Evolutionary conservation across 2,888 invertebrate genomes (phyloP).

Genomic region (Steromphala cineraria): DNA sequence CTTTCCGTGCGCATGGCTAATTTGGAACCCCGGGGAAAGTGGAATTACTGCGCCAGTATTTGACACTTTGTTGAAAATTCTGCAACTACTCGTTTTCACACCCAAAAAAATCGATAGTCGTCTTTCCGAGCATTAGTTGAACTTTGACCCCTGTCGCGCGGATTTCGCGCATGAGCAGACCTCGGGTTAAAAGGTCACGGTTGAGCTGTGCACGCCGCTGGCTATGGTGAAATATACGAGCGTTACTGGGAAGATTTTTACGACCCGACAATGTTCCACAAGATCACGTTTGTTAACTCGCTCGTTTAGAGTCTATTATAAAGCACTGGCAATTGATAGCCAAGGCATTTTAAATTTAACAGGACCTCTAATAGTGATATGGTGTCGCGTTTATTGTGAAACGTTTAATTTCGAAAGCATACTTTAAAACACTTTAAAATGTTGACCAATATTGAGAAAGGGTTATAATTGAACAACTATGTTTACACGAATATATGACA

Average conservation of each 20-base stretch:
- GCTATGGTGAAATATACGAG: background rate
- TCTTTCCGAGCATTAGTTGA: background rate
- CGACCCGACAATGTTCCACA: background rate
- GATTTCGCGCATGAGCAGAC: background rate
- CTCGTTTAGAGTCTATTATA: background rate
- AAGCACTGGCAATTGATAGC: background rate
- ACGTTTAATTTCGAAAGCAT: background rate
- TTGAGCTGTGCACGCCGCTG: background rate
- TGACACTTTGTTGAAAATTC: conserved; percentile 2
- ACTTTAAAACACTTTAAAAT: too few species aligned
- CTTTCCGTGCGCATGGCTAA: background rate
- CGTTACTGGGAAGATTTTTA: background rate
- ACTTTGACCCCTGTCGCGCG: background rate
- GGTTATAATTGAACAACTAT: too few species aligned
- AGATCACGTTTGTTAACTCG: background rate
- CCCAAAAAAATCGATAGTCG: background rate
- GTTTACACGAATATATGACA: too few species aligned
- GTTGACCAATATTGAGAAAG: too few species aligned
- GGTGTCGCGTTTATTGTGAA: background rate
- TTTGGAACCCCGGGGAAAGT: background rate
- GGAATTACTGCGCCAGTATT: background rate
- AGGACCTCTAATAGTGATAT: background rate
- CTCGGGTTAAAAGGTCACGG: background rate
- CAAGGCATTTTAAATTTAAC: background rate
- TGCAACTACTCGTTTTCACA: background rate